phyloP scores from a whole-genome alignment of 2,888 invertebrate genomes.

The Epistrophe grossulariae region DNA sequence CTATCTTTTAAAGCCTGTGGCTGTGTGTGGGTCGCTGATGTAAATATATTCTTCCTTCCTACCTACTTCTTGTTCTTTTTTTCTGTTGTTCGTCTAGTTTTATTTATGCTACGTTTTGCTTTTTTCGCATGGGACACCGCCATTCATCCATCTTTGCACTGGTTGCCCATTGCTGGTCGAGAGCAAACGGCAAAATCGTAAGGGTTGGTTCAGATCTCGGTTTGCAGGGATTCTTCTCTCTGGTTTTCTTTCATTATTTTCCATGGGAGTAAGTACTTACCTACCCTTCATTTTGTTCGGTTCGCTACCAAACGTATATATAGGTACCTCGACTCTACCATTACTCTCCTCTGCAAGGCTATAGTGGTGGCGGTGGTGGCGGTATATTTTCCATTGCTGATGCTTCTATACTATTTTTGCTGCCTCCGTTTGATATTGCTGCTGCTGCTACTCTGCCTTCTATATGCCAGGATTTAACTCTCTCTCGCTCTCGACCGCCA shows the following conservation, averaged over 20 bases:
- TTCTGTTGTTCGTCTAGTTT: conserved; percentile 37
- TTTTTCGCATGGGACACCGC: conserved; percentile 62
- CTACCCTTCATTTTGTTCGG: conserved; percentile 61
- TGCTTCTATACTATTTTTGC: conserved; percentile 4
- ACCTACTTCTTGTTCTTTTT: conserved; percentile 36
- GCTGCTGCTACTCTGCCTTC: not conserved
- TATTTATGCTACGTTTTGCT: conserved; percentile 50
- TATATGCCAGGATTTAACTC: conserved; percentile 62
- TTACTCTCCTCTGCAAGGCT: conserved; percentile 67
- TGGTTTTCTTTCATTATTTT: conserved; percentile 73
- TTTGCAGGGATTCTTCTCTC: conserved; percentile 58
- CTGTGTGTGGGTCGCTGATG: conserved; percentile 14
- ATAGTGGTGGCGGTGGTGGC: conserved; percentile 53
- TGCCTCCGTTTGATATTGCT: conserved; percentile 5
- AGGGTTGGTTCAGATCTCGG: conserved; percentile 51
- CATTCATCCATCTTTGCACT: conserved; percentile 73
- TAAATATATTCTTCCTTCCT: conserved; percentile 38
- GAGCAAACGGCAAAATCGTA: conserved; percentile 57
- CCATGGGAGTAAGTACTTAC: conserved; percentile 32
- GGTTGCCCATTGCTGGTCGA: conserved; percentile 72
- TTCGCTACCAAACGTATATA: conserved; percentile 61
- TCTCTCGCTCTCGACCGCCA: conserved; percentile 76
- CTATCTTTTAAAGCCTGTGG: conserved; percentile 31
- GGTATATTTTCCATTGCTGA: conserved; percentile 28
- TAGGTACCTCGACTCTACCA: conserved; percentile 66